Conservation (phyloP, 2,113 vertebrate species). For the Peromyscus maniculatus region DNA sequence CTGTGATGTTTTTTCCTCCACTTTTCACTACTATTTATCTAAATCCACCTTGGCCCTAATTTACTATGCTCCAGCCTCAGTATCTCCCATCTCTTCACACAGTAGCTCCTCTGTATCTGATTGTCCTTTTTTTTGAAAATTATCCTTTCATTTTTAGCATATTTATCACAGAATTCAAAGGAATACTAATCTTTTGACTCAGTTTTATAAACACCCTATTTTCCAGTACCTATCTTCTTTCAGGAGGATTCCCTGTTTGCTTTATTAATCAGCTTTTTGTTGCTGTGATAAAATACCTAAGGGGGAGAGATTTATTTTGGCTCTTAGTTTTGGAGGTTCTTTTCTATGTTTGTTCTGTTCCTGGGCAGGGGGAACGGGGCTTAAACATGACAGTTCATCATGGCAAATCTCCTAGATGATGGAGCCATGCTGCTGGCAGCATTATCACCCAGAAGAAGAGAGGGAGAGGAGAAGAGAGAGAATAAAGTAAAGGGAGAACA, state of each 20-base stretch:
- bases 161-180: neutral
- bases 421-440: too few species aligned
- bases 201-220: neutral
- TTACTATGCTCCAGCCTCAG: too few species aligned
- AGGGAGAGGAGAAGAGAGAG: neutral
- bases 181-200: neutral
- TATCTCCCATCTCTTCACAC: neutral
- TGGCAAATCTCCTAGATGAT: too few species aligned
- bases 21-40: neutral
- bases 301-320: neutral
- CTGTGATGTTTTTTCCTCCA: neutral
- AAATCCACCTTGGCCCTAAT: neutral
- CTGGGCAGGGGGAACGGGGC: neutral
- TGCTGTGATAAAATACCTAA: neutral
- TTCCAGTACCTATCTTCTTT: neutral
- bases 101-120: neutral
- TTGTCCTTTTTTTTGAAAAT: neutral
- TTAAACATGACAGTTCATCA: neutral
- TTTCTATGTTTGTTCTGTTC: neutral
- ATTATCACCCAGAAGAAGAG: neutral
- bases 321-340: too few species aligned
- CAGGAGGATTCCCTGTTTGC: neutral
- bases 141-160: neutral
- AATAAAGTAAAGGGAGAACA: too few species aligned
- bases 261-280: neutral